Base-by-base conservation (phyloP, 2,797 vertebrate species). In the Gallinago solitaria region DNA sequence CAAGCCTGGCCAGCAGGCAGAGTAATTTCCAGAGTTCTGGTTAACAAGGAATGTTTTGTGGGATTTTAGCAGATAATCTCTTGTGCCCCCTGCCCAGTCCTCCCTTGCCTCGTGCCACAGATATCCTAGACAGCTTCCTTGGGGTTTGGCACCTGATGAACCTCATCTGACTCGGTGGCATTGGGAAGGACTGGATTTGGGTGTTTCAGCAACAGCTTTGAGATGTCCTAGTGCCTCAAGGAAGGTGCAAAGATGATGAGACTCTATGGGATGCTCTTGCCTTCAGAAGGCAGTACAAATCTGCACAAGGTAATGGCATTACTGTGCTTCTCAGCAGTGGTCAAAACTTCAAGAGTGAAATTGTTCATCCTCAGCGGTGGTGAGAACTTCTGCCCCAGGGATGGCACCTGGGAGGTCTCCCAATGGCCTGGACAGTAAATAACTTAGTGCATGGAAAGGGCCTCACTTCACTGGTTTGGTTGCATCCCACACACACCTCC, bases 1-100 rank as follows among this genome's bases (percentile, higher is more conserved):
- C 67, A 95, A 94, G 94, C 97, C 97, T 96, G 98, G 84, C 97
- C 97, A 96, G 98, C 98, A 98, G 97, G 98, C 47, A 90, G 88
- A 73, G 53, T 61, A 83, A 75, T 64, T 84, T 96, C 93, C 94
- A 95, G 94, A 95, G 75, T 84, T 89, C 93, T 87, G 71, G 88
- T 84, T 95, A 94, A 78, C 83, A 80, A 97, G 98, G 98, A 98
- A 98, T 97, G 97, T 97, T 91, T 89, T 6, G 67, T 94, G 87
- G 91, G 63, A 63, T 51, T 90, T 71, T 56, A 94, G 82, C 30
- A 68, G 80, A 84, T 77, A 41, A 17, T 70, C 21, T 92, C 77
- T 47, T n/a, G n/a, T 61, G 56, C 23, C 74, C 50, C 51, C 50
- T 41, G 76, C 90, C 90, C 68, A 65, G 93, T 48, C 90, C 92